Evolutionary conservation across 2,888 invertebrate species (phyloP).

Genomic region (Paralinhomoeus sp.): DNA sequence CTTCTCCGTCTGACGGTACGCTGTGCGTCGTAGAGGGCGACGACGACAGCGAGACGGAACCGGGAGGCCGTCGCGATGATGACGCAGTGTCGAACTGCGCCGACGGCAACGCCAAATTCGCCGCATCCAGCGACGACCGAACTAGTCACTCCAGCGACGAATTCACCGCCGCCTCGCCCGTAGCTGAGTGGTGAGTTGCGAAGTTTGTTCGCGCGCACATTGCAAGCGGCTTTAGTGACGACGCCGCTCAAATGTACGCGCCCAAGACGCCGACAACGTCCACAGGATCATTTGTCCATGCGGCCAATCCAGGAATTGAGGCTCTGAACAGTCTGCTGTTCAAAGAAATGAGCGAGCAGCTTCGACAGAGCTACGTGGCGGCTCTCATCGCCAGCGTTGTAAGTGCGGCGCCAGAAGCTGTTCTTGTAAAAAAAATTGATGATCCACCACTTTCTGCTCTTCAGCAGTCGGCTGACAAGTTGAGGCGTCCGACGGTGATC

Average conservation of each 20-base stretch:
- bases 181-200: not conserved
- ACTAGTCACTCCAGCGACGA: not conserved
- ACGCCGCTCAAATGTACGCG: not conserved
- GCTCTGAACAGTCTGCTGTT: conserved; percentile 7
- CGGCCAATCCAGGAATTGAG: not conserved
- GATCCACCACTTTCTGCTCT: too few relatives aligned
- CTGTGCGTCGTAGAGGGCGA: too few relatives aligned
- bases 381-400: too few relatives aligned
- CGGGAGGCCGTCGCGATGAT: not conserved
- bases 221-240: not conserved
- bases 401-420: too few relatives aligned
- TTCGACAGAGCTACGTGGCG: not conserved
- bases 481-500: too few relatives aligned
- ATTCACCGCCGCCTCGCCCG: not conserved
- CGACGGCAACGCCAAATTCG: not conserved
- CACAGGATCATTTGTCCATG: not conserved
- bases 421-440: too few relatives aligned
- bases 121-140: not conserved
- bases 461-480: too few relatives aligned
- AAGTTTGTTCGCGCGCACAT: not conserved
- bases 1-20: too few relatives aligned
- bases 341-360: conserved; percentile 6
- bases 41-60: not conserved
- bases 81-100: not conserved
- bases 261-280: not conserved